These are phyloP conservation scores for Ephydatia muelleri DNA, from an alignment of 37 sponge, comb jelly and placozoan species.

Conservation along the genomic window DNA sequence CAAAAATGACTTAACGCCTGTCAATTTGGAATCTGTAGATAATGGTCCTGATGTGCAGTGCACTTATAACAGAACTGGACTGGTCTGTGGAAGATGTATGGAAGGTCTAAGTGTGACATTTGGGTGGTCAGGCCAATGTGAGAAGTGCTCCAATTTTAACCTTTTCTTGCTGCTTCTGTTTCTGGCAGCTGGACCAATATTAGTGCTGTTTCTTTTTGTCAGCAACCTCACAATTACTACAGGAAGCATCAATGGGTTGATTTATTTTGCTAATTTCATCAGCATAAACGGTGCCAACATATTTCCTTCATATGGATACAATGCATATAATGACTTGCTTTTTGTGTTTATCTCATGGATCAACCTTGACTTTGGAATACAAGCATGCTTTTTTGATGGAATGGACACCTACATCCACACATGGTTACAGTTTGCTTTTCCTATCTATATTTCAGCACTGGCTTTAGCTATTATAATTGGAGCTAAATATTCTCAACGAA, in stretches of 20 bases:
- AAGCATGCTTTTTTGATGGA: slow-evolving; percentile 30
- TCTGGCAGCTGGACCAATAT: slow-evolving; percentile 1
- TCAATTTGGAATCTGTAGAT: not conserved
- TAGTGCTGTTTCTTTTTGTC: not conserved
- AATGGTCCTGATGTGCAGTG: not conserved
- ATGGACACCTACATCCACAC: slow-evolving; percentile 17
- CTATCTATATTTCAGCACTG: slow-evolving; percentile 1
- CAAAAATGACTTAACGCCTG: not conserved
- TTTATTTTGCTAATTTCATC: slow-evolving; percentile 29
- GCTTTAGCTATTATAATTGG: not conserved
- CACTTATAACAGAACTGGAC: slow-evolving; percentile 13
- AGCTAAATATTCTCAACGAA: not conserved
- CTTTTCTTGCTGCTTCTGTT: slow-evolving; percentile 11
- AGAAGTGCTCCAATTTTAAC: slow-evolving; percentile 29
- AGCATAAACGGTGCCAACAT: slow-evolving; percentile 4
- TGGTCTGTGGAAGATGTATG: slow-evolving; percentile 24
- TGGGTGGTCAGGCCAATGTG: slow-evolving; percentile 11
- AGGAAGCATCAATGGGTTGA: slow-evolving; percentile 16
- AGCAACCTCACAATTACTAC: not conserved
- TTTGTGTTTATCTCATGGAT: slow-evolving; percentile 31
- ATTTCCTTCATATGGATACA: not conserved
- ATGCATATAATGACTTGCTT: not conserved
- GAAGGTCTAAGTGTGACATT: slow-evolving; percentile 24
- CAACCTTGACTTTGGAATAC: slow-evolving; percentile 45
- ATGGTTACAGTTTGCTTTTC: slow-evolving; percentile 49